Evolutionary conservation across 1,140 invertebrate genomes (phyloP), one percentile per base, ranked within the genome.

Genomic region (Andricus grossulariae): DNA sequence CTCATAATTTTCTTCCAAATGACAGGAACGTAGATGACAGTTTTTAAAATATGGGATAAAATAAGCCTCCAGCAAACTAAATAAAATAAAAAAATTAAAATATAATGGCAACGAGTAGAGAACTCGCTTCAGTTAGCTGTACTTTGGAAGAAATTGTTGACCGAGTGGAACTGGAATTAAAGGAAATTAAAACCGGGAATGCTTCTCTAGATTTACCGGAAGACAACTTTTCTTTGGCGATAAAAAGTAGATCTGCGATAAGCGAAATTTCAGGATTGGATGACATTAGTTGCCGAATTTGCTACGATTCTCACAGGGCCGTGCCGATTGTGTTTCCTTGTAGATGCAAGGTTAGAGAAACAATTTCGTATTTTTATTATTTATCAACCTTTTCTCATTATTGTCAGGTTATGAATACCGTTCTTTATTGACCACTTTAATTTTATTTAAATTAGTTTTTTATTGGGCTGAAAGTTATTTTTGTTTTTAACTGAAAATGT

Each of bases 261-360:
- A 74, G 54, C 16, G 79, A 84, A 19, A 77, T 79, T 13, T 82
- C 80, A 15, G 70, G 54, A n/a, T 49, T 81, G 18, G 83, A 86
- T 74, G 80, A 85, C 32, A 57, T 78, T 73, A 49, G 83, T 12
- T 90, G 89, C 76, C 84, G 89, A 18, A 90, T 90, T 76, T 90
- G 89, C 73, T 89, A 87, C 32, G 88, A 90, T 54, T 75, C 81
- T 21, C 76, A 72, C 73, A 79, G 76, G 54, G 76, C 76, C 54
- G 60, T 82, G 21, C 78, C 83, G 1, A 78, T 89, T 66, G 83
- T 86, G 50, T 83, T 85, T 79, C 88, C 87, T 4, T 90, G 88
- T 75, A 82, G 78, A 51, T 90, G 88, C 75, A 90, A 90, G 83
- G 88, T 90, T 75, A 66, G 74, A 25, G n/a, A 21, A 12, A 18